A percentile compares a stretch with the other conserved stretches of the same genome.
These are phyloP conservation scores for Ceriagrion tenellum DNA, from an alignment of 2,888 invertebrate species.

Conservation along the genomic window DNA sequence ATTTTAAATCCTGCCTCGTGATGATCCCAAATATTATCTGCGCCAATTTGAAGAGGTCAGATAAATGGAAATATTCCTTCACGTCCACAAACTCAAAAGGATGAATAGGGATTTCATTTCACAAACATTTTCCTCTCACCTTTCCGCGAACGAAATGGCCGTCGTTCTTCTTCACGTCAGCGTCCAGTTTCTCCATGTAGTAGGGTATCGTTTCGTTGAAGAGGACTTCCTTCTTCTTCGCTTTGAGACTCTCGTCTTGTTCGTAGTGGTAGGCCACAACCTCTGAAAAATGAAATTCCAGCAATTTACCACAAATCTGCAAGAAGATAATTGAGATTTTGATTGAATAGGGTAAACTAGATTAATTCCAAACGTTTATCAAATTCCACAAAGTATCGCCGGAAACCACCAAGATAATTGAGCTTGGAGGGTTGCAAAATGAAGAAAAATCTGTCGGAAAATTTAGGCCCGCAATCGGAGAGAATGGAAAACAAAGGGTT, in stretches of 20 bases:
- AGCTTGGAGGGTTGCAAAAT: too few relatives aligned
- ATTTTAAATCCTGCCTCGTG: too few relatives aligned
- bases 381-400: too few relatives aligned
- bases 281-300: slow-evolving; percentile 66
- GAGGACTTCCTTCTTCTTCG: slow-evolving; percentile 57
- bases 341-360: too few relatives aligned
- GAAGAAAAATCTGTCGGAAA: too few relatives aligned
- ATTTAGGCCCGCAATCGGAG: too few relatives aligned
- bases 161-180: slow-evolving; percentile 63
- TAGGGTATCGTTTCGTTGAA: slow-evolving; percentile 56
- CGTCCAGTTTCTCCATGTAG: slow-evolving; percentile 56
- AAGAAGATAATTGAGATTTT: too few relatives aligned
- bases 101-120: not conserved
- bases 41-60: too few relatives aligned
- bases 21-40: not conserved
- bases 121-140: slow-evolving; percentile 19
- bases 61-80: not conserved
- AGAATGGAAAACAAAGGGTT: too few relatives aligned
- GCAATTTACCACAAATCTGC: too few relatives aligned
- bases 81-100: not conserved
- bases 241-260: not conserved
- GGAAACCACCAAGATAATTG: too few relatives aligned
- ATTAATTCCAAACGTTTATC: too few relatives aligned
- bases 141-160: slow-evolving; percentile 66
- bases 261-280: slow-evolving; percentile 46